A percentile compares a stretch with the other conserved stretches of the same genome.
Conservation (phyloP, 2,888 invertebrate genomes). For the Callinectes sapidus region DNA sequence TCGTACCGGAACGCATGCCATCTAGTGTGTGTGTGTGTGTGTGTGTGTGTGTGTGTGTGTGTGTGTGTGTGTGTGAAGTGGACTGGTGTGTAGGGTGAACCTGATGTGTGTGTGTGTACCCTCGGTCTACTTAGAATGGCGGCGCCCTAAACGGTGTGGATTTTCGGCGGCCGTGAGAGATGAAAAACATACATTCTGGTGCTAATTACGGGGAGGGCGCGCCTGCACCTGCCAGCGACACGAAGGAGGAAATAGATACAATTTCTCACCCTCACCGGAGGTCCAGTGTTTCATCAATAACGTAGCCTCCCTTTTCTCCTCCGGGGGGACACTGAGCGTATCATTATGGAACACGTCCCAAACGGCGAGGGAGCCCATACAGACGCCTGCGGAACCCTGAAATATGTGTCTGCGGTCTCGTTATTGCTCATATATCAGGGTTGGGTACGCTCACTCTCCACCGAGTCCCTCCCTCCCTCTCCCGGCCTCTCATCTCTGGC, state of each 20-base stretch:
- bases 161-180: slow-evolving; percentile 3
- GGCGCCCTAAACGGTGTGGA: background rate
- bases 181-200: slow-evolving; percentile 5
- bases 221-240: background rate
- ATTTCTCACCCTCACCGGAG: slow-evolving; percentile 19
- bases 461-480: background rate
- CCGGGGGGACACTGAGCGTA: slow-evolving; percentile 23
- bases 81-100: background rate
- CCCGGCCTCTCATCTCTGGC: background rate
- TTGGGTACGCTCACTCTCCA: slow-evolving; percentile 53
- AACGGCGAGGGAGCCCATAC: slow-evolving; percentile 45
- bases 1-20: background rate
- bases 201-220: background rate
- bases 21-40: background rate
- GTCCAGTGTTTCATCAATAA: slow-evolving; percentile 31
- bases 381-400: slow-evolving; percentile 54
- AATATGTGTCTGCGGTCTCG: slow-evolving; percentile 61
- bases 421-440: slow-evolving; percentile 60
- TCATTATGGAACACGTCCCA: slow-evolving; percentile 49
- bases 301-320: background rate
- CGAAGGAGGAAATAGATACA: slow-evolving; percentile 6
- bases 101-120: slow-evolving; percentile 18
- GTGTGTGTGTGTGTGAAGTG: slow-evolving; percentile 31
- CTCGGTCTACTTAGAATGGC: slow-evolving; percentile 13
- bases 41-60: slow-evolving; percentile 36